phyloP scores from a whole-genome alignment of 2,113 vertebrate genomes.

The Phyllopteryx taeniolatus region DNA sequence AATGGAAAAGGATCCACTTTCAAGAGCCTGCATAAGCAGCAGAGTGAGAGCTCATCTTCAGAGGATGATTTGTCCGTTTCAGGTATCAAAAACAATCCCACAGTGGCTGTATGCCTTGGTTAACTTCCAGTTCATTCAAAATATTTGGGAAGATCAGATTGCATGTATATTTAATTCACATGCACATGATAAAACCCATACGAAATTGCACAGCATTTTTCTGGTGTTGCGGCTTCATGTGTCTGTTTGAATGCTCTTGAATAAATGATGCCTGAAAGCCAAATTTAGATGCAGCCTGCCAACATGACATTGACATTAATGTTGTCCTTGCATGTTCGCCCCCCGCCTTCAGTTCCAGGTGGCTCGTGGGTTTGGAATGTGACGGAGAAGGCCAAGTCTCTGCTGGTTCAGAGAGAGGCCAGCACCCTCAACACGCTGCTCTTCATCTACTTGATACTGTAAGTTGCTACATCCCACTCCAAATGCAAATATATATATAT shows the following conservation, averaged over 20 bases:
- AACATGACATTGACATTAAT: conserved; percentile 4
- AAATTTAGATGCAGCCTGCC: neutral
- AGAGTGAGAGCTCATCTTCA: conserved; percentile 52
- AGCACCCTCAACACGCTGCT: conserved; percentile 73
- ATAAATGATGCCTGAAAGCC: conserved; percentile 1
- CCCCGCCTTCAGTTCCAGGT: conserved; percentile 36
- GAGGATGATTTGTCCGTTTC: conserved; percentile 60
- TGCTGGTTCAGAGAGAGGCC: conserved; percentile 63
- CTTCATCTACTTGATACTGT: conserved; percentile 82
- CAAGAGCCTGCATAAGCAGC: conserved; percentile 37
- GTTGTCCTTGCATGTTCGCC: neutral
- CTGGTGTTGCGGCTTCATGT: neutral
- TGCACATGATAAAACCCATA: neutral
- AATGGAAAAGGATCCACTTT: conserved; percentile 29
- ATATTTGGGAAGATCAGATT: neutral
- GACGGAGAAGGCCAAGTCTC: conserved; percentile 40
- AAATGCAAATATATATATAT: neutral
- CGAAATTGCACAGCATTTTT: neutral
- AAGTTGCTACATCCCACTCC: conserved; percentile 53
- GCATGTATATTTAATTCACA: neutral
- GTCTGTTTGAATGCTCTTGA: neutral
- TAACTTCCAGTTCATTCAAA: neutral
- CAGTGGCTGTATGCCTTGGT: neutral
- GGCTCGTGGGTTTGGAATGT: conserved; percentile 61
- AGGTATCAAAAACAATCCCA: conserved; percentile 36